Percentiles rank a stretch among this genome's conserved stretches.
Evolutionary conservation across 2,888 invertebrate genomes (phyloP).

Genomic region (Zonitis immaculata): DNA sequence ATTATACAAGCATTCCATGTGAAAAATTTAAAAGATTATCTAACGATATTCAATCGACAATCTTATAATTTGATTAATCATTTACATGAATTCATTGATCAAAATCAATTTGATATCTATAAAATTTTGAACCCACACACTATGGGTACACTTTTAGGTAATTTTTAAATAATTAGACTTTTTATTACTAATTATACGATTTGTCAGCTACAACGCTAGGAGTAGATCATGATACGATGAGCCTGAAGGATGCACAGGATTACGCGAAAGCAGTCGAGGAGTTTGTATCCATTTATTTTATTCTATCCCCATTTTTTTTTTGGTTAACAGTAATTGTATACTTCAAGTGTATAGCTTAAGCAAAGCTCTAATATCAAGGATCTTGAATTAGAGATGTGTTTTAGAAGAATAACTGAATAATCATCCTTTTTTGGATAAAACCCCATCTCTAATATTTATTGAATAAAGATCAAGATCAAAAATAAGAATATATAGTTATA

Average conservation of each 20-base stretch:
- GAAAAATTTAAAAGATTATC: conserved; percentile 25
- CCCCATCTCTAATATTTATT: too few species aligned
- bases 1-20: conserved; percentile 29
- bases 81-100: conserved; percentile 20
- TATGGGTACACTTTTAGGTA: conserved; percentile 29
- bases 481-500: too few species aligned
- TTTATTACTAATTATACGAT: too few species aligned
- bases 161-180: too few species aligned
- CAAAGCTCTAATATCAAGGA: too few species aligned
- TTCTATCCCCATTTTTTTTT: too few species aligned
- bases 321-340: too few species aligned
- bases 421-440: too few species aligned
- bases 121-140: conserved; percentile 24
- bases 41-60: conserved; percentile 28
- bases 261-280: conserved; percentile 27
- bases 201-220: conserved; percentile 30
- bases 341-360: too few species aligned
- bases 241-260: conserved; percentile 21
- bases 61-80: conserved; percentile 17
- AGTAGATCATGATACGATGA: conserved; percentile 31
- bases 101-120: conserved; percentile 28
- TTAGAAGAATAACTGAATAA: too few species aligned
- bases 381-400: too few species aligned
- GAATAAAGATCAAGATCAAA: too few species aligned
- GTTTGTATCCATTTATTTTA: conserved; percentile 12